Conservation (phyloP, 1,140 invertebrate species). For the Drusus annulatus region DNA sequence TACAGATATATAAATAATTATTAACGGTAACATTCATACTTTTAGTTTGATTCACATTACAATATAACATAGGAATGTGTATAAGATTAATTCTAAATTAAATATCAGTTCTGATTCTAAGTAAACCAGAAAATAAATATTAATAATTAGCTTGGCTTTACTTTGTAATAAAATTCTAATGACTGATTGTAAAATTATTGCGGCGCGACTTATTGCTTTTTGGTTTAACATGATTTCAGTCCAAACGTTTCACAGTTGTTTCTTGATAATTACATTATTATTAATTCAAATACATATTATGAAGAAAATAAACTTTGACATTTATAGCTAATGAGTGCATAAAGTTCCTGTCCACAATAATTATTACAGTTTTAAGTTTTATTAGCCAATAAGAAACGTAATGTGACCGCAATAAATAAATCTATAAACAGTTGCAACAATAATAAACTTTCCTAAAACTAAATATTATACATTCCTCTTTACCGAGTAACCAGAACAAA, state of each 20-base stretch:
- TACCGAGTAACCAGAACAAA: no score
- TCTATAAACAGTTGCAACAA: constrained; percentile 7
- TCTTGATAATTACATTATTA: no score
- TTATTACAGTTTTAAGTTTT: no score
- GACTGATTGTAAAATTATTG: constrained; percentile 4
- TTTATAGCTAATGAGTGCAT: no score
- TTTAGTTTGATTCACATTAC: background rate
- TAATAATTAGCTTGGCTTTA: no score
- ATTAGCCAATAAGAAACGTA: background rate
- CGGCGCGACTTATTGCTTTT: background rate
- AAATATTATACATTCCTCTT: background rate
- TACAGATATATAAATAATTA: no score
- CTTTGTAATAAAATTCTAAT: background rate
- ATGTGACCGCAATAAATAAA: background rate
- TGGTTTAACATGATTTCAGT: background rate
- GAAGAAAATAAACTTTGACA: no score
- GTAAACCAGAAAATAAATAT: constrained; percentile 4
- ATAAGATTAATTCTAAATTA: constrained; percentile 3
- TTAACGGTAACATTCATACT: no score
- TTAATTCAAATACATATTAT: no score
- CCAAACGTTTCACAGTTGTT: no score
- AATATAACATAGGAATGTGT: constrained; percentile 15
- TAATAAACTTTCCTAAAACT: constrained; percentile 7
- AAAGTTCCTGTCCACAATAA: no score
- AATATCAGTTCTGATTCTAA: constrained; percentile 20